These are phyloP conservation scores for Drosophila obscura DNA, from an alignment of 1,140 invertebrate species.

Conservation along the genomic window DNA sequence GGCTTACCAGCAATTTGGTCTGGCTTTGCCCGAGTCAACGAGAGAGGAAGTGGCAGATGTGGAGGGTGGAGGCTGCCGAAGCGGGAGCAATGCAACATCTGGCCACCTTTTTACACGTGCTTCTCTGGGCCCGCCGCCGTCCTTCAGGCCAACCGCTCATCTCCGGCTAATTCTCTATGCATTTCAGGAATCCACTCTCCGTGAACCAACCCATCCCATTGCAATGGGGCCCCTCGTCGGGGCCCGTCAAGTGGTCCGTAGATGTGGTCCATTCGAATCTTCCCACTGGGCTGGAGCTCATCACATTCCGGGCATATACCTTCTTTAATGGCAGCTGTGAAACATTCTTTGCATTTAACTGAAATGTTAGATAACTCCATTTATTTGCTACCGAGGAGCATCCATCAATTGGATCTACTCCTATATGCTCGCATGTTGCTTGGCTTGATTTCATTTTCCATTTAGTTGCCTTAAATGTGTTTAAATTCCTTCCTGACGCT, in stretches of 20 bases:
- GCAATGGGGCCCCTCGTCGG: neutral
- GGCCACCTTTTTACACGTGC: conserved; percentile 53
- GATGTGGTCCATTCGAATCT: conserved; percentile 41
- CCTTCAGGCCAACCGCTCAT: conserved; percentile 42
- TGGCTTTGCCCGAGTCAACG: conserved; percentile 64
- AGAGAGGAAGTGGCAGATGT: neutral
- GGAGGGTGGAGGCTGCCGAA: neutral
- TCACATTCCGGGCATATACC: neutral
- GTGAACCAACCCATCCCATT: conserved; percentile 12
- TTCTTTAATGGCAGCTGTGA: neutral
- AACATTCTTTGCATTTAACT: too few species aligned
- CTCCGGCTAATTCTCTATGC: conserved; percentile 59
- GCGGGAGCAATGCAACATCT: conserved; percentile 37
- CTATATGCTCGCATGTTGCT: too few species aligned
- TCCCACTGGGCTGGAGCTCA: conserved; percentile 28
- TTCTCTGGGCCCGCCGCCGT: conserved; percentile 13
- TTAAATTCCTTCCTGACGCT: too few species aligned
- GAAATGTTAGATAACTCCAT: too few species aligned
- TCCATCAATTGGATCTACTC: too few species aligned
- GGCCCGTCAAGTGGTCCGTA: conserved; percentile 8
- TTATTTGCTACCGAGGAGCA: too few species aligned
- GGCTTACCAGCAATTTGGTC: conserved; percentile 73
- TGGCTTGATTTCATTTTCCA: too few species aligned
- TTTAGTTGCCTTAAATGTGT: too few species aligned
- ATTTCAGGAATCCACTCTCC: conserved; percentile 40